These are phyloP conservation scores for Diplolepis rosae DNA, from an alignment of 2,888 invertebrate genomes.

Conservation along the genomic window DNA sequence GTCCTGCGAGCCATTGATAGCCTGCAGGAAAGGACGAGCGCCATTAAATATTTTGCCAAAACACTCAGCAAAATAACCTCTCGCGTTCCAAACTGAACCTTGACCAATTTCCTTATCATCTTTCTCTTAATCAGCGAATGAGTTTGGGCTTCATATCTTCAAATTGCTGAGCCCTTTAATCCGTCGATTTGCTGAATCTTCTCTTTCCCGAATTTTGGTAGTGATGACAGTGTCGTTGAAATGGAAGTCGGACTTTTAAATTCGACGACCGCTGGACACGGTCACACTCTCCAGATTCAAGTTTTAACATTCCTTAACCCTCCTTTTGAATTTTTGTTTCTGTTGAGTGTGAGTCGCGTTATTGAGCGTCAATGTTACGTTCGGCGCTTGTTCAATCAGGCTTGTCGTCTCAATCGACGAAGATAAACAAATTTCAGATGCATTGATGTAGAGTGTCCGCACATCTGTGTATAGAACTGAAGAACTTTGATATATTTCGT, in stretches of 20 bases:
- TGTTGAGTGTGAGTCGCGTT: neutral
- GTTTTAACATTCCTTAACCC: neutral
- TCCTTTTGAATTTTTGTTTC: neutral
- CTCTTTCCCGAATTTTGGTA: neutral
- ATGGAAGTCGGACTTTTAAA: constrained; percentile 17
- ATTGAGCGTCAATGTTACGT: neutral
- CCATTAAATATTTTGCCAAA: neutral
- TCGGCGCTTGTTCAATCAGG: constrained; percentile 11
- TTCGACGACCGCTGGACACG: constrained; percentile 22
- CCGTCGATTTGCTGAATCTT: neutral
- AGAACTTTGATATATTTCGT: constrained; percentile 47
- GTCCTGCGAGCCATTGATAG: constrained; percentile 11
- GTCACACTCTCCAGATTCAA: neutral
- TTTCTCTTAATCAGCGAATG: neutral
- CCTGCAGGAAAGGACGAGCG: constrained; percentile 20
- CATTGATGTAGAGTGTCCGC: constrained; percentile 57
- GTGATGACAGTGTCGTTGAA: constrained; percentile 12
- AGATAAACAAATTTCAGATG: constrained; percentile 60
- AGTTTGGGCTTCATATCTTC: neutral
- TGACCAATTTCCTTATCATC: neutral
- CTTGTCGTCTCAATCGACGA: constrained; percentile 44
- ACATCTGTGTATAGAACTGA: constrained; percentile 54
- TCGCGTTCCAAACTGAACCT: neutral
- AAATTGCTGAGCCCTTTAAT: neutral
- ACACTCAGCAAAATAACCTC: neutral